These are phyloP conservation scores for Xerus rutilus DNA, from an alignment of 2,797 vertebrate species.

Conservation along the genomic window DNA sequence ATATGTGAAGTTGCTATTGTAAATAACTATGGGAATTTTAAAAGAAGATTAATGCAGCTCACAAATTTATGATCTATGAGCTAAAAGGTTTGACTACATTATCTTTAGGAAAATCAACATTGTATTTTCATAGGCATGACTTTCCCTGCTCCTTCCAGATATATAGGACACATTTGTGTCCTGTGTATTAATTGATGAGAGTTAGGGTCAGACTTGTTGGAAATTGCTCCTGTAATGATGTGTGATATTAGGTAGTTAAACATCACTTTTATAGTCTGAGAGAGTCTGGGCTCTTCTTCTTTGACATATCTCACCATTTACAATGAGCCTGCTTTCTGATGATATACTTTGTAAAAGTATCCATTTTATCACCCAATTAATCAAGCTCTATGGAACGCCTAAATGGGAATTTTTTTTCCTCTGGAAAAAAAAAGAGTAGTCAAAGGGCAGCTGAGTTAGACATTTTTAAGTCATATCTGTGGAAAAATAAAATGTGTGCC, in stretches of 20 bases:
- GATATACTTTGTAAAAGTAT: conserved; percentile 9
- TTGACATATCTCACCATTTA: background rate
- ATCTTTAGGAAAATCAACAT: background rate
- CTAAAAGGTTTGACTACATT: background rate
- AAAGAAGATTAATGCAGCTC: background rate
- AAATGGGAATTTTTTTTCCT: conserved; percentile 46
- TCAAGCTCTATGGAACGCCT: conserved; percentile 33
- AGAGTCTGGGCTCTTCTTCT: background rate
- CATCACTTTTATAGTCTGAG: background rate
- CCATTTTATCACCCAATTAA: conserved; percentile 22
- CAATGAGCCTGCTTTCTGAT: conserved; percentile 1
- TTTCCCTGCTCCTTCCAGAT: background rate
- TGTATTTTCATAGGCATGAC: background rate
- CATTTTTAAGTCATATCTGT: background rate
- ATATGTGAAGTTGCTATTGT: background rate
- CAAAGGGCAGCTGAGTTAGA: conserved; percentile 27
- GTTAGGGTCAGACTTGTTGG: conserved; percentile 14
- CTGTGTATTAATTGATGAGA: background rate
- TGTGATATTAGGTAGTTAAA: conserved; percentile 10
- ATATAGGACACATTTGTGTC: background rate
- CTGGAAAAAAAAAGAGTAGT: conserved; percentile 18
- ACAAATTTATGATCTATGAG: background rate
- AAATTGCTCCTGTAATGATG: conserved; percentile 25
- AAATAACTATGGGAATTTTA: conserved; percentile 21
- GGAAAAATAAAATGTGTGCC: background rate